Evolutionary conservation across 2,888 invertebrate genomes (phyloP).

Genomic region (Diaperis boleti): DNA sequence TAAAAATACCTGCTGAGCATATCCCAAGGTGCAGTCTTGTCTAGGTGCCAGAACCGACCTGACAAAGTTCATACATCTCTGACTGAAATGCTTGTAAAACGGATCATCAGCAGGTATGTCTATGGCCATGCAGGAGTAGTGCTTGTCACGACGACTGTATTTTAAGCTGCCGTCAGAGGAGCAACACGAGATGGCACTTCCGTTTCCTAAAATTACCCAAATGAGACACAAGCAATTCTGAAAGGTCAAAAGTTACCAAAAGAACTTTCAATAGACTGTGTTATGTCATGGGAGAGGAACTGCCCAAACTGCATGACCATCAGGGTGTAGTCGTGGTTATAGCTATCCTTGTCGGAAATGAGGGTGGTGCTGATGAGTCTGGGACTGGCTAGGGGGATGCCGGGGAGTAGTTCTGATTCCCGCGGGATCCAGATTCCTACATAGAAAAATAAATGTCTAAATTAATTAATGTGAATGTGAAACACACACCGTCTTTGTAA

Average conservation of each 20-base stretch:
- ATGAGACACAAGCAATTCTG: too few relatives aligned
- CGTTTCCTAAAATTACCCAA: conserved; percentile 73
- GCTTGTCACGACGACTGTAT: conserved; percentile 69
- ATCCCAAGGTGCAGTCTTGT: conserved; percentile 76
- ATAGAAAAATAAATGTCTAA: too few relatives aligned
- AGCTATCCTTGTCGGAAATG: conserved; percentile 71
- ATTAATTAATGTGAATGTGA: too few relatives aligned
- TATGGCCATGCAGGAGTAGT: conserved; percentile 79
- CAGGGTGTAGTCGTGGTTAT: conserved; percentile 74
- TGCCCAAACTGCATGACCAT: conserved; percentile 86
- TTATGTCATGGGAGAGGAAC: conserved; percentile 81
- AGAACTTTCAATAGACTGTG: conserved; percentile 77
- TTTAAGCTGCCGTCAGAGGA: conserved; percentile 69
- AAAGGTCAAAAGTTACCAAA: too few relatives aligned
- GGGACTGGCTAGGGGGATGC: conserved; percentile 73
- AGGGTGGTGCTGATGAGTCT: conserved; percentile 76
- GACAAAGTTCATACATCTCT: conserved; percentile 80
- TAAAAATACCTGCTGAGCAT: conserved; percentile 77
- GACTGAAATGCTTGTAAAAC: conserved; percentile 71
- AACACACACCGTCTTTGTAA: conserved; percentile 72
- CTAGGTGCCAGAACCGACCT: conserved; percentile 76
- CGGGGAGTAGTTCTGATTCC: conserved; percentile 68
- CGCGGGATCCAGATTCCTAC: conserved; percentile 73
- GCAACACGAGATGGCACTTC: conserved; percentile 81
- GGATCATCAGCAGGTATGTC: conserved; percentile 71